Base-by-base conservation (phyloP, 2,888 invertebrate species). In the Ormyrus labotus region DNA sequence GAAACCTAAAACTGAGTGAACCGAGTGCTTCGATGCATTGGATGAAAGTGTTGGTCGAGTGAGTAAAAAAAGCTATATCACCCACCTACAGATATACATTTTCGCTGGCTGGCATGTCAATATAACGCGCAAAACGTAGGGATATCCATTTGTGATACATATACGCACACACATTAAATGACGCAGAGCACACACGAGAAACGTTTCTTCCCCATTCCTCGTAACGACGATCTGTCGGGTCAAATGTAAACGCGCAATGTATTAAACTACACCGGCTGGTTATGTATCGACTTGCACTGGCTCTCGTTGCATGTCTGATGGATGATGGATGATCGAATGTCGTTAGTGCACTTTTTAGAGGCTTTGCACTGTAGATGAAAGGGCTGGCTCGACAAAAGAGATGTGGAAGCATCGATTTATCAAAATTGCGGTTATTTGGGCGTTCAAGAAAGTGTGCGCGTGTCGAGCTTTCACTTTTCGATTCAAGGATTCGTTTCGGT, bases 81-180 rank as follows among this genome's bases (percentile, higher is more conserved):
- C 9, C 13, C 55, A 63, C 34, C 34, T 51, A 57, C 13, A 50
- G 5, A 48, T 58, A 34, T 34, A 45, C 57, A 65, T 34, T 47
- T 58, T 68, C 9, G 53, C 53, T 75, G 60, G 68, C 61, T 65
- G 63, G 65, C 68, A 73, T 57, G 73, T 50, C 34, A 34, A 53
- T 5, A 69, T 34, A 55, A 9, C 11, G 6, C 45, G 51, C 50
- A n/a, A 58, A 58, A 34, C 13, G 64, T 78, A 68, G 0, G 61
- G 5, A 70, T 70, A 70, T 75, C 48, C 74, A 65, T 70, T 34
- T 75, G 71, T 61, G 67, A 71, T 71, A 70, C 34, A 4, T 71
- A 34, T 13, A 13, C 57, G 64, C 67, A 67, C 34, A 34, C 67
- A 19, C 11, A 75, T 80, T 70, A 53, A 47, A 19, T 64, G 75